Percentiles rank a stretch among this genome's conserved stretches.
These are phyloP conservation scores for Bombyx huttoni DNA, from an alignment of 2,888 invertebrate species.

Conservation along the genomic window DNA sequence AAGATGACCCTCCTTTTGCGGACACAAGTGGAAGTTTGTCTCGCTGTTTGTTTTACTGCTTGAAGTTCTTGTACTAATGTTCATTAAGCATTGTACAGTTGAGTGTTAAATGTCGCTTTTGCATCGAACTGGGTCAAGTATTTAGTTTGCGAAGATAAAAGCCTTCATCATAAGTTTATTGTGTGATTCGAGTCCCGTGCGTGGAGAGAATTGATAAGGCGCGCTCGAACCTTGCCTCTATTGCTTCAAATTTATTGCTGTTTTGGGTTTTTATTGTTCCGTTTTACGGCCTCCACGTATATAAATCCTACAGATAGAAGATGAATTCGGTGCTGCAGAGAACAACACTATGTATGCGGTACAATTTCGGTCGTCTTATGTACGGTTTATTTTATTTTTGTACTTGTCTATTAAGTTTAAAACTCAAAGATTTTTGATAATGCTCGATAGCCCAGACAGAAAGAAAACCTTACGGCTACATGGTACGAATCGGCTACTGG, in stretches of 20 bases:
- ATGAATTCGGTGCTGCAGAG: slow-evolving; percentile 60
- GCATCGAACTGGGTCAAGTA: slow-evolving; percentile 9
- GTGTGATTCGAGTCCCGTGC: slow-evolving; percentile 56
- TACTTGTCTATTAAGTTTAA: not conserved
- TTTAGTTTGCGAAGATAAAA: slow-evolving; percentile 8
- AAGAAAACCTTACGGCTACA: too few relatives aligned
- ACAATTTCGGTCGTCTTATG: slow-evolving; percentile 35
- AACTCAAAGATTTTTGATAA: not conserved
- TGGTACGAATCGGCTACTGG: too few relatives aligned
- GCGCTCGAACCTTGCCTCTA: slow-evolving; percentile 70
- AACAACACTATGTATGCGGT: slow-evolving; percentile 55
- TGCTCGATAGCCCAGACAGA: too few relatives aligned
- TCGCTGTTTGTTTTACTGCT: slow-evolving; percentile 63
- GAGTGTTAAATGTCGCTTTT: slow-evolving; percentile 18
- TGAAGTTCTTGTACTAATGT: slow-evolving; percentile 59
- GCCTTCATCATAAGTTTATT: slow-evolving; percentile 65
- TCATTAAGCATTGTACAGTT: slow-evolving; percentile 25
- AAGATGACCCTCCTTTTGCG: slow-evolving; percentile 54
- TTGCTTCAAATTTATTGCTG: slow-evolving; percentile 73
- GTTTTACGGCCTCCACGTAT: slow-evolving; percentile 70
- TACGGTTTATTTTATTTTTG: not conserved
- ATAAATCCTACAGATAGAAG: slow-evolving; percentile 71
- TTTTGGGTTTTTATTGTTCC: slow-evolving; percentile 75
- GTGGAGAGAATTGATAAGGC: slow-evolving; percentile 71
- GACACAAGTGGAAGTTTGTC: slow-evolving; percentile 39